Percentiles rank a stretch among this genome's conserved stretches.
These are phyloP conservation scores for Carposina sasakii DNA, from an alignment of 1,140 invertebrate genomes.

Conservation along the genomic window DNA sequence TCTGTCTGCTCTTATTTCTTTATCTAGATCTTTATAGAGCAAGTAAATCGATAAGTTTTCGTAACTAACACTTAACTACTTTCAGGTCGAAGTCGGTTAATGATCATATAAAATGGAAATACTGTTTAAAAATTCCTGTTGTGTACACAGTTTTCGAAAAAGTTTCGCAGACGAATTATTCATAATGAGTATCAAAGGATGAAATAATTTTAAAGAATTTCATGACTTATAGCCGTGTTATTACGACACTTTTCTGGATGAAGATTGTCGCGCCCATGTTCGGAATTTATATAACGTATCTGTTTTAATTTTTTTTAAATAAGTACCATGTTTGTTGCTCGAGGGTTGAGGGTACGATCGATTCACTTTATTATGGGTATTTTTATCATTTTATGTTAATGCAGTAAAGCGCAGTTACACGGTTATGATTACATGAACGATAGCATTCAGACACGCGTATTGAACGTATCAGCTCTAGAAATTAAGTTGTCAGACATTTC, in stretches of 20 bases:
- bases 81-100: constrained; percentile 23
- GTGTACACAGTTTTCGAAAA: constrained; percentile 53
- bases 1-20: constrained; percentile 17
- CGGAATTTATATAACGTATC: constrained; percentile 44
- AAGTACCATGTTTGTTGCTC: constrained; percentile 44
- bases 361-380: constrained; percentile 50
- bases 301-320: constrained; percentile 38
- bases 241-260: constrained; percentile 46
- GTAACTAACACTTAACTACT: constrained; percentile 14
- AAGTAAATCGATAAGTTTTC: too few species aligned
- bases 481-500: too few species aligned
- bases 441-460: too few species aligned
- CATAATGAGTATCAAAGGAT: constrained; percentile 41
- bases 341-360: constrained; percentile 45
- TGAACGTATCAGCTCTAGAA: too few species aligned
- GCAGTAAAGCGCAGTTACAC: constrained; percentile 37
- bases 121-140: constrained; percentile 50
- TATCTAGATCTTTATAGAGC: too few species aligned
- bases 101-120: constrained; percentile 36
- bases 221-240: constrained; percentile 44
- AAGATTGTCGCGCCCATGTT: constrained; percentile 32
- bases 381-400: constrained; percentile 57
- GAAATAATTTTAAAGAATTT: constrained; percentile 32
- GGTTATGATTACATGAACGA: constrained; percentile 30
- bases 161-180: constrained; percentile 50